Percentiles rank a stretch among this genome's conserved stretches.
Conservation (phyloP, 2,888 invertebrate genomes). For the Dichetophora obliterata region DNA sequence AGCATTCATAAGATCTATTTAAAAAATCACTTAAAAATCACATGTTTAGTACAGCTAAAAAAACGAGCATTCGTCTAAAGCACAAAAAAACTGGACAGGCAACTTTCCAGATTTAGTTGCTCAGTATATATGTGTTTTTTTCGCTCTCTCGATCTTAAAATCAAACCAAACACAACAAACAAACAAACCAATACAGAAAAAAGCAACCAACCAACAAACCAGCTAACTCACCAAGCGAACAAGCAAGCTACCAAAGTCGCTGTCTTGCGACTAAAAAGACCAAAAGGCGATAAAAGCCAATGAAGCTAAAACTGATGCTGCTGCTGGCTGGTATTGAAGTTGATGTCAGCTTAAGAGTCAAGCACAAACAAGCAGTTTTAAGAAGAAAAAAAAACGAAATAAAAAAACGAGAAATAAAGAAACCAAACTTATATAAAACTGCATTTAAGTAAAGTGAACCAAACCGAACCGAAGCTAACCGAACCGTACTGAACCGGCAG, state of each 20-base stretch:
- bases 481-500: constrained; percentile 6
- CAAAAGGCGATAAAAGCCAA: constrained; percentile 22
- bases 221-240: constrained; percentile 33
- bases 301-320: constrained; percentile 23
- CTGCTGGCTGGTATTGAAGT: not conserved
- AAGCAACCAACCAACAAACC: not conserved
- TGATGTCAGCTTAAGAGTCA: not conserved
- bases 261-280: constrained; percentile 25
- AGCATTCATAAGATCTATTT: too few species aligned
- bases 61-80: not conserved
- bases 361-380: not conserved
- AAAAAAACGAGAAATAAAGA: not conserved
- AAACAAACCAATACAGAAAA: not conserved
- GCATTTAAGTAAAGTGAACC: not conserved
- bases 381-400: not conserved
- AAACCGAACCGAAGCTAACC: not conserved
- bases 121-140: constrained; percentile 42
- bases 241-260: constrained; percentile 37
- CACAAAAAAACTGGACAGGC: constrained; percentile 58
- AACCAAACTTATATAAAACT: not conserved
- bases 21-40: too few species aligned
- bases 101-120: constrained; percentile 62
- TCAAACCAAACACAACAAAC: not conserved
- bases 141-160: constrained; percentile 24
- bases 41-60: too few species aligned